Base-by-base conservation (phyloP, 35 echinoderm and acorn worm species). In the Anneissia japonica region DNA sequence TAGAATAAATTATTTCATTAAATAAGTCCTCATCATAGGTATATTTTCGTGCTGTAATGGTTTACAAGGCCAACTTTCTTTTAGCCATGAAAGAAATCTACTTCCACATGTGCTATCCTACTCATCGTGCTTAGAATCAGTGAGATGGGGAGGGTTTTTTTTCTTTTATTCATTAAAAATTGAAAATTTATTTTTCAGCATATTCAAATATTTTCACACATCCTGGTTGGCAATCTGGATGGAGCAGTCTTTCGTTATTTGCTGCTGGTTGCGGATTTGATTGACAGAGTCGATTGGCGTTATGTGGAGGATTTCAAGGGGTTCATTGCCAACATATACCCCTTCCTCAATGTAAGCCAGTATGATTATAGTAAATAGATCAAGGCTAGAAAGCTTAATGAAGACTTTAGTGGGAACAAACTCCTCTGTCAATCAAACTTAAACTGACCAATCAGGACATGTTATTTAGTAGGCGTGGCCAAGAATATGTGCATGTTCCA, bases 281-380 rank as follows among this genome's bases (percentile, higher is more conserved):
- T 99, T 26, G 96, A 99, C 56, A 77, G 89, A 55, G 92, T 99
- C 0, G 89, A 93, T 17, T 99, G 96, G 96, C 79, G 86, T 36
- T 77, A 86, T 46, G 89, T 99, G 16, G 89, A 91, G 28, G 96
- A 99, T 64, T 99, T 94, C 76, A 99, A 93, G 31, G 87, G 46
- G 17, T 99, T 99, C 77, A 82, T 85, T 16, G 84, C 89, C 29
- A 72, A 82, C 26, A 76, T 99, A 72, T 99, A 99, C 64, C 84
- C 92, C 6, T 99, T 99, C 76, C 73, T 99, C 3, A 99, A 93
- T 87, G 96, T 99, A 84, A 99, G 96, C 76, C 36, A 19, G 21
- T 7, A 21, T 12, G 28, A 28, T 76, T 76, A 17, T 76, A 17
- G 40, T 43, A n/a, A n/a, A n/a, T n/a, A n/a, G n/a, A n/a, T n/a